Evolutionary conservation across 1,140 invertebrate species (phyloP), one percentile per base, ranked within the genome.

Genomic region (Drosophila baimaii): DNA sequence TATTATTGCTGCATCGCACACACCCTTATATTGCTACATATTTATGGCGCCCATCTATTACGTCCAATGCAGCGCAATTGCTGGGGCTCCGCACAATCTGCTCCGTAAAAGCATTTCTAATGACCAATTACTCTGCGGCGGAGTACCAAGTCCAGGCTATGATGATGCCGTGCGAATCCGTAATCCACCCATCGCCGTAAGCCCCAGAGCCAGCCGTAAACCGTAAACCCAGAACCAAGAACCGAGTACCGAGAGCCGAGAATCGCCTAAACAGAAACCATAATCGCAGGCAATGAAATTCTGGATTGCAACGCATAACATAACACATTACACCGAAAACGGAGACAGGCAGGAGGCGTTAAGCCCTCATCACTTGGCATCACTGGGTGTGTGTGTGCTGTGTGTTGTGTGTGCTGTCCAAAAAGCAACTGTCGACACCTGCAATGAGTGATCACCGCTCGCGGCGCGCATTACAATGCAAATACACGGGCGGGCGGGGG

Each of bases 391-490:
- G 49, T n/a, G n/a, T 43, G 44, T 17, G 23, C 57, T 62, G 64
- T 47, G 29, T 27, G 31, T 51, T 51, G 49, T n/a, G n/a, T 43
- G 44, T 17, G 23, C 57, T 62, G 64, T 47, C 64, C 64, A 68
- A 63, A 68, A 64, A 68, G 58, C 61, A 52, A 66, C 65, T 69
- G 68, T 58, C 68, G 51, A 71, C 68, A 71, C 68, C 68, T 71
- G 68, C 51, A 68, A 68, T 76, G 72, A 76, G 62, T 76, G 73
- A 77, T 77, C 62, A 68, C 72, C 31, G 61, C 73, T 68, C 63
- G 33, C 55, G 56, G 69, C 37, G 73, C 56, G 72, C 73, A 76
- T 76, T 76, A 76, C 73, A 76, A 76, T 76, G 72, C 73, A 76
- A 77, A 76, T 46, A 59, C 54, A n/a, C 12, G 13, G 17, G 19